Percentiles rank a stretch among this genome's conserved stretches.
Conservation (phyloP, 2,888 invertebrate species). For the Orchesella flavescens region DNA sequence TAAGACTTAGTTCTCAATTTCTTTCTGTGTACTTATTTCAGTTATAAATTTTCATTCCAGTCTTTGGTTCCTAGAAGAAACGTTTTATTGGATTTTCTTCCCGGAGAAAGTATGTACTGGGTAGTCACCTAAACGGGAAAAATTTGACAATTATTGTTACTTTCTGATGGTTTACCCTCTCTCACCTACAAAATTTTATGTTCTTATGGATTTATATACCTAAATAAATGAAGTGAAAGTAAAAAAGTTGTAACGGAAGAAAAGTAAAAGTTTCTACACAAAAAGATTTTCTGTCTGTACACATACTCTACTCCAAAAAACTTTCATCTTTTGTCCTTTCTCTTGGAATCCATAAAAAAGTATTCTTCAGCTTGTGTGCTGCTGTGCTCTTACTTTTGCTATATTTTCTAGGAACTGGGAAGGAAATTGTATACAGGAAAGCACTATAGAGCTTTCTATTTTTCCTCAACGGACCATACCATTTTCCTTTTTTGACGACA, state of each 20-base stretch:
- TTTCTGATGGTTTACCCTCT: too few relatives aligned
- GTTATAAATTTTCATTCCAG: too few relatives aligned
- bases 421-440: constrained; percentile 37
- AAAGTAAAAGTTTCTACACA: neutral
- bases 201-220: too few relatives aligned
- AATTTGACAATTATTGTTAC: too few relatives aligned
- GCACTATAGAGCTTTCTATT: constrained; percentile 3
- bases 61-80: too few relatives aligned
- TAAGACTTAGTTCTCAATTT: too few relatives aligned
- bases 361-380: neutral
- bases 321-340: neutral
- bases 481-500: neutral
- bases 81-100: too few relatives aligned
- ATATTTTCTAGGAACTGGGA: neutral
- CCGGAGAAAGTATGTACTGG: too few relatives aligned
- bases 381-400: too few relatives aligned
- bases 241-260: neutral
- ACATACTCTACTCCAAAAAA: neutral
- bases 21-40: too few relatives aligned
- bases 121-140: too few relatives aligned
- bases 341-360: neutral
- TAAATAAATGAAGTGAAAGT: neutral
- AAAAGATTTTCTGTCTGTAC: neutral
- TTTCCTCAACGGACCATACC: constrained; percentile 28
- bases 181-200: too few relatives aligned